Percentiles rank a stretch among this genome's conserved stretches.
Conservation (phyloP, 2,888 invertebrate species). For the Tenodera sinensis region DNA sequence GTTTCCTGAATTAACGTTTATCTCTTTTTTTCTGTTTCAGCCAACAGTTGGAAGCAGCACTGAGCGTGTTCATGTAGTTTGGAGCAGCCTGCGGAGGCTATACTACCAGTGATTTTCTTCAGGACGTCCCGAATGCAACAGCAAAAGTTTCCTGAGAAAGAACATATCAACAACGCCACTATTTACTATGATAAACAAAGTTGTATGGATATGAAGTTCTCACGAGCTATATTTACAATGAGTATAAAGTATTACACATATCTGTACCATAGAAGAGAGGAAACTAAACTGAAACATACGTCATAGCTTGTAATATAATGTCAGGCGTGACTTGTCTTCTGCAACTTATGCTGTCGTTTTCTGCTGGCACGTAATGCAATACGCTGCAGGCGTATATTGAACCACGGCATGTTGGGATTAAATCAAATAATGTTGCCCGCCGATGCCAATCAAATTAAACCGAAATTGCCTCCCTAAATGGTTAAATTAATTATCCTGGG, state of each 20-base stretch:
- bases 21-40: slow-evolving; percentile 46
- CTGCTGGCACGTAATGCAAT: neutral
- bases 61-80: slow-evolving; percentile 36
- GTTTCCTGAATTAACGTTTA: too few species aligned
- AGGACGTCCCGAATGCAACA: neutral
- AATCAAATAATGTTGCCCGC: neutral
- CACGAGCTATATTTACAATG: neutral
- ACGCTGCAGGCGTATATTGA: neutral
- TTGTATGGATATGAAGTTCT: neutral
- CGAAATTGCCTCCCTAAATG: neutral
- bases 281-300: neutral
- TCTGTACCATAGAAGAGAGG: neutral
- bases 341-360: neutral
- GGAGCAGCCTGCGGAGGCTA: neutral
- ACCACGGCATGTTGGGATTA: neutral
- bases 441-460: neutral
- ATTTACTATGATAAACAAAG: neutral
- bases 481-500: neutral
- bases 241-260: neutral
- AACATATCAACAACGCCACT: neutral
- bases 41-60: slow-evolving; percentile 86
- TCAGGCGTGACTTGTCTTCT: neutral
- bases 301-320: neutral
- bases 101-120: neutral
- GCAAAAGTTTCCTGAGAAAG: neutral